These are phyloP conservation scores for Aethes cnicana DNA, from an alignment of 2,888 invertebrate genomes.

Conservation along the genomic window DNA sequence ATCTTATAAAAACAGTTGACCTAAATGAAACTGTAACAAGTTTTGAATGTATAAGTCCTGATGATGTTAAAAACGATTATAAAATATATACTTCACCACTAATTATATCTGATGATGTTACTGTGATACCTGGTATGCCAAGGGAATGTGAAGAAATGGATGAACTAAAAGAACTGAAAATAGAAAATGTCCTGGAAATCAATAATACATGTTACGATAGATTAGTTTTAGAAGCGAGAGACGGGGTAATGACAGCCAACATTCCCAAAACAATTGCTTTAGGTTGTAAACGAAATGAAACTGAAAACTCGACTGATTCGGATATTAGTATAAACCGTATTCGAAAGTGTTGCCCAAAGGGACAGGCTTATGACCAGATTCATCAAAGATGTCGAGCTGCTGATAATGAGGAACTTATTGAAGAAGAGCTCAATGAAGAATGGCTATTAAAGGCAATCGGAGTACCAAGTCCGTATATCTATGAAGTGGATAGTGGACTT, in stretches of 20 bases:
- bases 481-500: constrained; percentile 58
- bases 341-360: constrained; percentile 68
- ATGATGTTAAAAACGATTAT: constrained; percentile 44
- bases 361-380: constrained; percentile 59
- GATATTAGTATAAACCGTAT: constrained; percentile 51
- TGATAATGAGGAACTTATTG: constrained; percentile 39
- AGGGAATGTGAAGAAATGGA: constrained; percentile 49
- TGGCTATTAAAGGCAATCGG: constrained; percentile 50
- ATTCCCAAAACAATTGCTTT: constrained; percentile 62
- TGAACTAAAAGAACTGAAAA: constrained; percentile 40
- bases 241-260: constrained; percentile 50
- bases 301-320: constrained; percentile 38
- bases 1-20: constrained; percentile 56
- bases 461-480: constrained; percentile 47
- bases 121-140: constrained; percentile 57
- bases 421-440: constrained; percentile 53
- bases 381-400: constrained; percentile 57
- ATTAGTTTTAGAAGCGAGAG: constrained; percentile 55
- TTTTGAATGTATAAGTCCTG: constrained; percentile 58
- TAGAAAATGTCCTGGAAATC: constrained; percentile 37
- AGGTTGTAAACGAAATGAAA: constrained; percentile 52
- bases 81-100: constrained; percentile 52
- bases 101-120: constrained; percentile 49
- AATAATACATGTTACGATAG: constrained; percentile 59
- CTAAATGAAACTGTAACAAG: constrained; percentile 36